A percentile compares a stretch with the other conserved stretches of the same genome.
These are phyloP conservation scores for Drosophila rufa DNA, from an alignment of 1,140 invertebrate species.

Conservation along the genomic window DNA sequence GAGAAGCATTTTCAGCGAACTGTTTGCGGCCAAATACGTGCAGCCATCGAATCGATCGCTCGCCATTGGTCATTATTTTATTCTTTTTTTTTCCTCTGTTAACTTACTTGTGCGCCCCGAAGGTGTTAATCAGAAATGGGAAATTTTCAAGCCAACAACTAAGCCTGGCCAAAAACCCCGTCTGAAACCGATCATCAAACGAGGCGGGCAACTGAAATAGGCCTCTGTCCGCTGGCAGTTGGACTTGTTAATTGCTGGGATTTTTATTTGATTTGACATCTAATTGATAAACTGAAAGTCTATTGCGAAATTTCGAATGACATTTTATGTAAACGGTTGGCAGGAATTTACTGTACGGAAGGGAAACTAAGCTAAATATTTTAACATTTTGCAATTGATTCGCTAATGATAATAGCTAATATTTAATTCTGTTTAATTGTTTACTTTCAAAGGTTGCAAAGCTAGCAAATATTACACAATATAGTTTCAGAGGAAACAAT, in stretches of 20 bases:
- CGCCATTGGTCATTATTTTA: constrained; percentile 26
- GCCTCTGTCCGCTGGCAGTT: constrained; percentile 11
- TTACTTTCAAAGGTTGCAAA: not conserved
- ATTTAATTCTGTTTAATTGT: constrained; percentile 2
- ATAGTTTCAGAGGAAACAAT: not conserved
- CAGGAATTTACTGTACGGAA: constrained; percentile 28
- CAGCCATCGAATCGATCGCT: constrained; percentile 29
- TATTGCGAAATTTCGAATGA: constrained; percentile 43
- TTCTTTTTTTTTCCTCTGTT: constrained; percentile 7
- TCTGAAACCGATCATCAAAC: constrained; percentile 14
- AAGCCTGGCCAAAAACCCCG: constrained; percentile 39
- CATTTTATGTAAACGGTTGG: constrained; percentile 27
- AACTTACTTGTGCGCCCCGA: constrained; percentile 9
- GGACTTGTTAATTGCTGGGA: constrained; percentile 51
- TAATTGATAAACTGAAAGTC: constrained; percentile 50
- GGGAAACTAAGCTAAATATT: constrained; percentile 19
- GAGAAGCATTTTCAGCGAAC: constrained; percentile 40
- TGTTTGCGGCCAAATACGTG: constrained; percentile 45
- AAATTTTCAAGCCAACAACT: constrained; percentile 50
- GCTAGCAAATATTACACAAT: not conserved
- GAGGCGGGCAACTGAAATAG: constrained; percentile 7
- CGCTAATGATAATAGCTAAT: not conserved
- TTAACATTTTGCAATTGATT: constrained; percentile 19
- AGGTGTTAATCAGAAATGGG: constrained; percentile 59
- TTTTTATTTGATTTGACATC: constrained; percentile 59